Conservation (phyloP, 92 coral and sea anemone species). For the Blastomussa wellsi region DNA sequence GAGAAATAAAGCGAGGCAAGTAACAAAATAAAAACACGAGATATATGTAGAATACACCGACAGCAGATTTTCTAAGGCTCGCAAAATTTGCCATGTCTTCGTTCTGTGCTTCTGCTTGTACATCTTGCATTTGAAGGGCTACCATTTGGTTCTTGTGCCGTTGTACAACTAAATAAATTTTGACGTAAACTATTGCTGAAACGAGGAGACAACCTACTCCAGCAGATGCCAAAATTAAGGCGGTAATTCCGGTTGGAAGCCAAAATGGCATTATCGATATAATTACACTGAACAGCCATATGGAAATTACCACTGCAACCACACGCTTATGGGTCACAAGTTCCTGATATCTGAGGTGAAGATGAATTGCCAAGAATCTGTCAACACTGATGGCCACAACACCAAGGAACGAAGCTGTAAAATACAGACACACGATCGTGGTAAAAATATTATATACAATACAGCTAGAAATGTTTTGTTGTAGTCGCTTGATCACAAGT, state of each 20-base stretch:
- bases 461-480: too few relatives aligned
- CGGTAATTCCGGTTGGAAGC: neutral
- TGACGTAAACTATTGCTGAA: too few relatives aligned
- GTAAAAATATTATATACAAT: too few relatives aligned
- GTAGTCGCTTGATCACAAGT: too few relatives aligned
- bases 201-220: neutral
- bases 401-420: too few relatives aligned
- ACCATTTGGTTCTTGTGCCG: neutral
- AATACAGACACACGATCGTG: too few relatives aligned
- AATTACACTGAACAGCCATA: slow-evolving; percentile 5
- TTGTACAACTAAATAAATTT: neutral
- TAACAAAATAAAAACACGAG: neutral
- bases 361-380: too few relatives aligned
- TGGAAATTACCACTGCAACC: slow-evolving; percentile 11
- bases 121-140: neutral
- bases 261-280: neutral
- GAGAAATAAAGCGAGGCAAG: neutral
- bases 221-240: neutral
- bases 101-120: neutral
- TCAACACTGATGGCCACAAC: too few relatives aligned
- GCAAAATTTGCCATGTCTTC: neutral
- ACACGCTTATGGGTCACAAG: slow-evolving; percentile 16
- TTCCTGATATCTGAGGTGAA: too few relatives aligned
- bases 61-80: slow-evolving; percentile 13
- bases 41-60: neutral